A percentile compares a stretch with the other conserved stretches of the same genome.
phyloP scores from a whole-genome alignment of 2,888 invertebrate genomes.

The Acholoe squamosa region DNA sequence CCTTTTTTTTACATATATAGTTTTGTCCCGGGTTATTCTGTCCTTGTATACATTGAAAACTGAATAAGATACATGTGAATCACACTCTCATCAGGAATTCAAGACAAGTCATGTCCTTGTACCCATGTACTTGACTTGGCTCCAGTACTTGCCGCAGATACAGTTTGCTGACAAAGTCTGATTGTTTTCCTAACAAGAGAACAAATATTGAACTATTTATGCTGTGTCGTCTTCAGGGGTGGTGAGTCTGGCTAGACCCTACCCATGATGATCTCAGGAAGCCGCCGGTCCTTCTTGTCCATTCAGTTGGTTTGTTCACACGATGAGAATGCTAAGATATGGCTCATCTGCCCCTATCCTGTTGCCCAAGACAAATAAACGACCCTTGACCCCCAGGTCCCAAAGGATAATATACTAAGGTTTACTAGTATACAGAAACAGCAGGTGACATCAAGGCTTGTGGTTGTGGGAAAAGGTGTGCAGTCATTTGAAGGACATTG shows the following conservation, averaged over 20 bases:
- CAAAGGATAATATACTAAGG: background rate
- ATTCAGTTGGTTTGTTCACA: constrained; percentile 6
- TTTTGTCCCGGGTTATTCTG: too few species aligned
- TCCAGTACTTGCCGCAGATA: background rate
- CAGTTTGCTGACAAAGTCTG: background rate
- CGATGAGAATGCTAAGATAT: background rate
- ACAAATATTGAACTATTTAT: constrained; percentile 28
- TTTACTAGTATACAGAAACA: background rate
- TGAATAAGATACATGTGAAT: too few species aligned
- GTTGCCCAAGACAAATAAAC: constrained; percentile 31
- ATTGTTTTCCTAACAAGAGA: constrained; percentile 3
- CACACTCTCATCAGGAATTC: too few species aligned
- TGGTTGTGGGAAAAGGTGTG: background rate
- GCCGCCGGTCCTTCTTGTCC: background rate
- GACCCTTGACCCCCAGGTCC: constrained; percentile 27
- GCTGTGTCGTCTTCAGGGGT: background rate
- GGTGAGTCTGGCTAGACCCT: background rate
- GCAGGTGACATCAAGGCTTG: background rate
- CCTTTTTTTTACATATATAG: too few species aligned
- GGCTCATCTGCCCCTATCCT: constrained; percentile 23
- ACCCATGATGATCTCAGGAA: background rate
- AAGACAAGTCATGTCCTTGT: too few species aligned
- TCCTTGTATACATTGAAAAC: too few species aligned
- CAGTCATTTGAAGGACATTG: too few species aligned
- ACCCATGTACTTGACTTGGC: background rate